Evolutionary conservation across 2,888 invertebrate genomes (phyloP).

Genomic region (Agonopterix alstromeriana): DNA sequence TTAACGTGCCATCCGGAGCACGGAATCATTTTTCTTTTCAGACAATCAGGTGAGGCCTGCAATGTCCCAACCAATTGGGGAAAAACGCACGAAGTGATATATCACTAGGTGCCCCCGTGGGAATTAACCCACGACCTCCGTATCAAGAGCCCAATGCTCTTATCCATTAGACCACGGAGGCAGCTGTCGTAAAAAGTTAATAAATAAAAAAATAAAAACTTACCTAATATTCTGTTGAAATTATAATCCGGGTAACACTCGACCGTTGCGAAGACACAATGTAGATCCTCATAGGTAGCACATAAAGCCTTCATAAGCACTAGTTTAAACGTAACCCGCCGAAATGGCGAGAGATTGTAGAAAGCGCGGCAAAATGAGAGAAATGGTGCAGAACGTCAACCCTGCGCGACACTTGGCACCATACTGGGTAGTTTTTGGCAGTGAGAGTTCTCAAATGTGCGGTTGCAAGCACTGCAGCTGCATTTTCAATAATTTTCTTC

Average conservation of each 20-base stretch:
- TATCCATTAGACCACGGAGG: too few relatives aligned
- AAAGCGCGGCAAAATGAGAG: conserved; percentile 35
- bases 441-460: conserved; percentile 3
- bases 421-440: conserved; percentile 63
- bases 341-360: conserved; percentile 23
- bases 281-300: conserved; percentile 37
- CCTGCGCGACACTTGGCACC: conserved; percentile 45
- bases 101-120: too few relatives aligned
- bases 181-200: too few relatives aligned
- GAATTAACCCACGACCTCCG: too few relatives aligned
- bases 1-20: too few relatives aligned
- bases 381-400: conserved; percentile 31
- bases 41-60: too few relatives aligned
- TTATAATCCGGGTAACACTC: conserved; percentile 52
- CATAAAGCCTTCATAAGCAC: conserved; percentile 58
- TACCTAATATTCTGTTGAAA: conserved; percentile 61
- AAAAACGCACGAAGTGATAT: too few relatives aligned
- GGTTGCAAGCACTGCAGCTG: conserved; percentile 6
- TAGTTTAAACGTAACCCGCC: conserved; percentile 20
- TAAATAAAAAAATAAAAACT: conserved; percentile 16
- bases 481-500: conserved; percentile 8
- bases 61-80: too few relatives aligned
- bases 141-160: too few relatives aligned
- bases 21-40: too few relatives aligned
- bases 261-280: conserved; percentile 33